Percentiles rank a stretch among this genome's conserved stretches.
phyloP scores from a whole-genome alignment of 2,797 vertebrate genomes.

The Garrulus glandarius region DNA sequence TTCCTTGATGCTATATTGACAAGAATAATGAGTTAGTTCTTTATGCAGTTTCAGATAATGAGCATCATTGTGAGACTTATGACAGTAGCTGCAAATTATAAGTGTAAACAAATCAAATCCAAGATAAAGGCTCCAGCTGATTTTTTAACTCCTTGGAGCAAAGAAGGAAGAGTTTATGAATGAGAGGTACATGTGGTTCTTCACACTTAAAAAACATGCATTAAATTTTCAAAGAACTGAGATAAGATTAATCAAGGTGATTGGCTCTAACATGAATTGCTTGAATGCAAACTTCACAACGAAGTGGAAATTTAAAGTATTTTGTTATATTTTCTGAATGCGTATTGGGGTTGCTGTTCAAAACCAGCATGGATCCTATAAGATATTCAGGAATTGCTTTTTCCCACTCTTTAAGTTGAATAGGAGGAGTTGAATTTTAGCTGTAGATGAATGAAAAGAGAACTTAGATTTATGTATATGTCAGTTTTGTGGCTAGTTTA shows the following conservation, averaged over 20 bases:
- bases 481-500: neutral
- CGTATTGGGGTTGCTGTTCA: neutral
- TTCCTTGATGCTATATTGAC: neutral
- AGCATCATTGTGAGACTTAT: neutral
- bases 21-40: neutral
- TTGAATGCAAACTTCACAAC: neutral
- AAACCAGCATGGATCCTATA: neutral
- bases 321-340: neutral
- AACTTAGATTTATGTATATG: neutral
- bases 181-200: neutral
- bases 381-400: neutral
- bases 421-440: neutral
- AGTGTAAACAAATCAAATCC: neutral
- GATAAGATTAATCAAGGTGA: neutral
- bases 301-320: neutral
- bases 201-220: neutral
- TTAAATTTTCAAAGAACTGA: neutral
- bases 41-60: neutral
- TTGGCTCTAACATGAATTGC: neutral
- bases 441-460: neutral
- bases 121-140: neutral
- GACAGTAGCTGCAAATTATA: neutral
- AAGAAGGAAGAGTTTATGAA: neutral
- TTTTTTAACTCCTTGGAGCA: neutral
- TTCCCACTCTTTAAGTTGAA: neutral